Conservation (phyloP, 1,140 invertebrate genomes). For the Eulimnadia texana region DNA sequence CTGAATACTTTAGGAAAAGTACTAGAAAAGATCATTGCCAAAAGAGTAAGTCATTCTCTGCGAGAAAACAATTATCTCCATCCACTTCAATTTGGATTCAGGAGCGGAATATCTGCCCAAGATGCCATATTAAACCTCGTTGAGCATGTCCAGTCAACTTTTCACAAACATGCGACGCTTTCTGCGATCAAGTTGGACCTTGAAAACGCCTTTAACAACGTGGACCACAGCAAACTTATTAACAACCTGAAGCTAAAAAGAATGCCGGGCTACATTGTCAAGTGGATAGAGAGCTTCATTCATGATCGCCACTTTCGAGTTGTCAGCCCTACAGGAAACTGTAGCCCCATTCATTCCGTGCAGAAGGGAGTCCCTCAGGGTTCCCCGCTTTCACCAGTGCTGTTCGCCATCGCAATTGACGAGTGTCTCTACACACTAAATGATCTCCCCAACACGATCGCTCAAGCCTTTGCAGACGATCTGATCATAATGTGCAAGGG, state of each 20-base stretch:
- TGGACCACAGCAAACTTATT: neutral
- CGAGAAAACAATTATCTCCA: neutral
- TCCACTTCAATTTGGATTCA: neutral
- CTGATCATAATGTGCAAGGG: neutral
- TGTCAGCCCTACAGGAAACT: neutral
- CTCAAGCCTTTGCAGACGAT: neutral
- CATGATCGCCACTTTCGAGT: neutral
- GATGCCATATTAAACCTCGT: neutral
- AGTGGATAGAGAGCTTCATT: neutral
- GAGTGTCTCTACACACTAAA: neutral
- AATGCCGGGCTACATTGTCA: neutral
- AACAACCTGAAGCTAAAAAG: neutral
- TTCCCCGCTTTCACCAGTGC: neutral
- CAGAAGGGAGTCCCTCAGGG: neutral
- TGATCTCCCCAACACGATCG: neutral
- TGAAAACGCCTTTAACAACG: neutral
- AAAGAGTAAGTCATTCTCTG: neutral
- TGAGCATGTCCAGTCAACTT: neutral
- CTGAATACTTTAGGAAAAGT: neutral
- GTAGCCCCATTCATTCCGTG: neutral
- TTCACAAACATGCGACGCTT: neutral
- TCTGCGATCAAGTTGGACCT: neutral
- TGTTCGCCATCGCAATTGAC: neutral
- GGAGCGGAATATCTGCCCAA: neutral
- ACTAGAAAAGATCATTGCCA: slow-evolving; percentile 4